Base-by-base conservation (phyloP, 1,140 invertebrate species). In the Orchestia grillus region DNA sequence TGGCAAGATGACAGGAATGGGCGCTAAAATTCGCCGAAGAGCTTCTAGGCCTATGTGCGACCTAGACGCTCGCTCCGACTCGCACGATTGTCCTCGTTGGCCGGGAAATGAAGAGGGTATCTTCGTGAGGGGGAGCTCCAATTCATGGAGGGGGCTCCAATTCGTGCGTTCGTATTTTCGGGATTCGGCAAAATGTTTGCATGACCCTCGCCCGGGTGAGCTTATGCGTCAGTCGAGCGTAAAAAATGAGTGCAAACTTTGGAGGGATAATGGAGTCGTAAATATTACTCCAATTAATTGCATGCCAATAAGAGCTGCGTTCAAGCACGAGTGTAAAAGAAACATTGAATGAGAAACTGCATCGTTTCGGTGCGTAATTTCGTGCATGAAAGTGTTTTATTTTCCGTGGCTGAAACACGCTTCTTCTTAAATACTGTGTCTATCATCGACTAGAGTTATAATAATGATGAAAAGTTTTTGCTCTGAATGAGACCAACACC, bases 1-100 rank as follows among this genome's bases (percentile, higher is more conserved):
- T 94, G 92, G 92, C 92, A 45, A 42, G 43, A 94, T 94, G 92
- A 94, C 92, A 94, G 92, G 44, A 94, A 94, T 94, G 44, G 92
- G 92, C 44, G 43, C 92, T 94, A 94, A 94, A 94, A 94, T 94
- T 94, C 92, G 92, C 47, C 43, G 4, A 44, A 94, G 92, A 44
- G 92, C 92, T 19, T 8, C 92, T 94, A 44, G 43, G 4, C 43
- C 44, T 40, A 45, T 45, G 92, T 45, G 92, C 42, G 41, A 19
- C 4, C 23, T 41, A 91, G 88, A 44, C 88, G 11, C 41, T 42
- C 88, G 8, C 44, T 8, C 41, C 28, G 88, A 91, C 88, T 91
- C 15, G 92, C 11, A 40, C 40, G 92, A 94, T 94, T 94, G 92
- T 94, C 44, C 44, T 94, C 44, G 0, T 47, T 42, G 44, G 36